Conservation (phyloP, 1,140 invertebrate species). For the Lepidurus arcticus region DNA sequence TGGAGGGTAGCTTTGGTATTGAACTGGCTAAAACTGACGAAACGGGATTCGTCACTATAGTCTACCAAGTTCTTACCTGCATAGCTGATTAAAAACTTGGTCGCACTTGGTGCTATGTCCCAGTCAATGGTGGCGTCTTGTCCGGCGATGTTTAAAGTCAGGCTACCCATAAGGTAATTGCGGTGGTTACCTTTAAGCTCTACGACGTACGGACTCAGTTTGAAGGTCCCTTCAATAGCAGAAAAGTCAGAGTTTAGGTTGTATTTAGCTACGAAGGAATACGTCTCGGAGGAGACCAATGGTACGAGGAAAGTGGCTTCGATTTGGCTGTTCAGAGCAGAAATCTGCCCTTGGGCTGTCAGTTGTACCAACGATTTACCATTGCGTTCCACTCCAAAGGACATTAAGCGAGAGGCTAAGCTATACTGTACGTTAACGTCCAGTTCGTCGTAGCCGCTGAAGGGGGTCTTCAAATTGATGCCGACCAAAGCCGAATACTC, state of each 20-base stretch:
- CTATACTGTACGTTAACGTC: constrained; percentile 30
- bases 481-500: neutral
- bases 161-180: neutral
- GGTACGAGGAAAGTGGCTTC: neutral
- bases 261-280: constrained; percentile 24
- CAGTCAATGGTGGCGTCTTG: constrained; percentile 24
- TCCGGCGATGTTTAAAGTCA: neutral
- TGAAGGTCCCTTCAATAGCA: neutral
- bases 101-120: constrained; percentile 2
- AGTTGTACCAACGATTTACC: constrained; percentile 13
- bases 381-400: constrained; percentile 25
- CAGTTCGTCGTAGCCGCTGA: constrained; percentile 33
- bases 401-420: neutral
- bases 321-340: constrained; percentile 22
- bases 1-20: constrained; percentile 6
- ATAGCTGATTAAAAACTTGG: neutral
- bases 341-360: neutral
- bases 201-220: neutral
- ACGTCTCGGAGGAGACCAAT: neutral
- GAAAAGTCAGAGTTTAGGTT: neutral
- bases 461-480: constrained; percentile 34
- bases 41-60: neutral
- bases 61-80: neutral
- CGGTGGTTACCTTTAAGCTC: neutral
- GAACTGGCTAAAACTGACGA: neutral